Base-by-base conservation (phyloP, 53 echinoderm and acorn worm species). In the Paracentrotus lividus region DNA sequence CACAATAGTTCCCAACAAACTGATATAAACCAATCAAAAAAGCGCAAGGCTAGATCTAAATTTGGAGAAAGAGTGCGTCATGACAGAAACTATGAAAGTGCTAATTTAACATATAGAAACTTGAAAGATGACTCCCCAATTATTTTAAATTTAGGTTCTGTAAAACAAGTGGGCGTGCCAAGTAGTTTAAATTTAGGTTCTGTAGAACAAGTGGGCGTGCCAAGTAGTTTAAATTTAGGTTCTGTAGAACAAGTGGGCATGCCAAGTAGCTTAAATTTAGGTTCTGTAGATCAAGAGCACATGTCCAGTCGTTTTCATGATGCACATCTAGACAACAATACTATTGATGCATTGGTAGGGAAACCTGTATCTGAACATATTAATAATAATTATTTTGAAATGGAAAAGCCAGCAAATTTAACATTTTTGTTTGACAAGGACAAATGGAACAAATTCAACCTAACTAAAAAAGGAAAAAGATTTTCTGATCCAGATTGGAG, bases 401-500 rank as follows among this genome's bases (percentile, higher is more conserved):
- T 26, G 6, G 64, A 64, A 26, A 64, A 64, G 9, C 64, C 64
- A 64, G 27, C 4, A 27, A 64, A 29, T 64, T 64, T 64, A 8
- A 64, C 64, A 64, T 64, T 64, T 64, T 8, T 5, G 0, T 64
- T 64, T 64, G 78, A 78, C 36, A 40, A 3, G 1, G 6, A 42
- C 12, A 78, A 78, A 33, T 78, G 78, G 78, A 45, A 42, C 6
- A 78, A 20, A 78, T 78, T 78, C 5, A 42, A 78, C 8, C 8
- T 24, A 45, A 78, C 78, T 8, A 42, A 8, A 78, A 78, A 45
- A n/a, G 40, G 7, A 33, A 78, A 78, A 42, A 42, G 78, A 78
- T 78, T 78, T 45, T 43, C 78, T 33, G 36, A 78, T 78, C 78
- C 78, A 43, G 78, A 78, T 42, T 78, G 78, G 78, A 78, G 78